Conservation (phyloP, 2,797 vertebrate genomes). For the Margarornis squamiger region DNA sequence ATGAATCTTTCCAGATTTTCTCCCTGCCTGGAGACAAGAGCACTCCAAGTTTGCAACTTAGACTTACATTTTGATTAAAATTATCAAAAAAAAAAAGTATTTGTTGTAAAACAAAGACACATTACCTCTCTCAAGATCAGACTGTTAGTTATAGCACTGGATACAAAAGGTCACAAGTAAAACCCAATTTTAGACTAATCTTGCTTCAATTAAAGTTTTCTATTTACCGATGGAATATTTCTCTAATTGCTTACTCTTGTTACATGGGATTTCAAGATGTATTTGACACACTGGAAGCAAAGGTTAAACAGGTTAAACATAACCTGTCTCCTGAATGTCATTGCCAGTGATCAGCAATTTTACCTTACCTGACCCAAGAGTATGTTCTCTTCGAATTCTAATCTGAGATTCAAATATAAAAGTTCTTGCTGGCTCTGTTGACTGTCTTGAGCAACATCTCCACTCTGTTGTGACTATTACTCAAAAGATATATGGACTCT, state of each 20-base stretch:
- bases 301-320: conserved; percentile 15
- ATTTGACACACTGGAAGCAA: conserved; percentile 37
- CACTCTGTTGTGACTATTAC: not conserved
- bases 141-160: not conserved
- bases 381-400: conserved; percentile 4
- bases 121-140: not conserved
- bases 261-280: conserved; percentile 28
- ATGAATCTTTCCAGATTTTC: not conserved
- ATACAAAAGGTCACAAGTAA: conserved; percentile 41
- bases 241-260: not conserved
- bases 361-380: not conserved
- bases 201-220: conserved; percentile 26
- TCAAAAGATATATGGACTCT: not conserved
- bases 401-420: not conserved
- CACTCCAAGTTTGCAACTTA: not conserved
- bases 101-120: not conserved
- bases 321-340: conserved; percentile 36
- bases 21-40: not conserved
- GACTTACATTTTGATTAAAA: not conserved
- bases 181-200: conserved; percentile 9
- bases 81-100: not conserved
- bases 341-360: not conserved
- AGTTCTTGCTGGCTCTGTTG: not conserved
- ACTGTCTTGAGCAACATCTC: not conserved
- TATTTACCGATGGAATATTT: conserved; percentile 8